These are phyloP conservation scores for Dascillus cervinus DNA, from an alignment of 2,888 invertebrate genomes.

Conservation along the genomic window DNA sequence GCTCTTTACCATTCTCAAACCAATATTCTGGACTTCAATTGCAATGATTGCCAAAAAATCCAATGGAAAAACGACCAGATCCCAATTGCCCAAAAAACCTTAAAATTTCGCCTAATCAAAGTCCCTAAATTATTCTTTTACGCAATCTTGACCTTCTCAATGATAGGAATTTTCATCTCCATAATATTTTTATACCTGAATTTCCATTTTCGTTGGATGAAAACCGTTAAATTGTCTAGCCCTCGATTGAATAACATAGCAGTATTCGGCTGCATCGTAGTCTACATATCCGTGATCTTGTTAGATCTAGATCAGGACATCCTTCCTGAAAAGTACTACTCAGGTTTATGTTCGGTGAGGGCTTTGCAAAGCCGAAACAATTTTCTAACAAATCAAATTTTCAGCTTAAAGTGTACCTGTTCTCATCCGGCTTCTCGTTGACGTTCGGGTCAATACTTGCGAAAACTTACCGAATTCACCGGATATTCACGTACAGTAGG, in stretches of 20 bases:
- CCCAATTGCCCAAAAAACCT: slow-evolving; percentile 70
- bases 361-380: no score
- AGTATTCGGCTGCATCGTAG: slow-evolving; percentile 80
- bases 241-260: slow-evolving; percentile 89
- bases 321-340: slow-evolving; percentile 60
- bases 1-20: slow-evolving; percentile 63
- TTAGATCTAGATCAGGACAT: slow-evolving; percentile 76
- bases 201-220: slow-evolving; percentile 72
- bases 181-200: slow-evolving; percentile 74
- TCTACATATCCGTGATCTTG: slow-evolving; percentile 82
- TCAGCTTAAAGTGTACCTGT: slow-evolving; percentile 82
- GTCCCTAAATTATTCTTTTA: slow-evolving; percentile 72
- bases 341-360: slow-evolving; percentile 81
- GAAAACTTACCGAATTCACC: slow-evolving; percentile 86
- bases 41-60: slow-evolving; percentile 59
- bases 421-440: slow-evolving; percentile 84
- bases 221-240: slow-evolving; percentile 86
- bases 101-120: slow-evolving; percentile 66
- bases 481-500: slow-evolving; percentile 79
- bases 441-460: slow-evolving; percentile 94
- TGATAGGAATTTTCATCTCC: slow-evolving; percentile 67
- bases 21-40: slow-evolving; percentile 57
- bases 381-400: no score
- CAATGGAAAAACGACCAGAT: slow-evolving; percentile 71
- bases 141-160: slow-evolving; percentile 63